phyloP scores from a whole-genome alignment of 2,797 vertebrate species.

The Apogon hyalosoma region DNA sequence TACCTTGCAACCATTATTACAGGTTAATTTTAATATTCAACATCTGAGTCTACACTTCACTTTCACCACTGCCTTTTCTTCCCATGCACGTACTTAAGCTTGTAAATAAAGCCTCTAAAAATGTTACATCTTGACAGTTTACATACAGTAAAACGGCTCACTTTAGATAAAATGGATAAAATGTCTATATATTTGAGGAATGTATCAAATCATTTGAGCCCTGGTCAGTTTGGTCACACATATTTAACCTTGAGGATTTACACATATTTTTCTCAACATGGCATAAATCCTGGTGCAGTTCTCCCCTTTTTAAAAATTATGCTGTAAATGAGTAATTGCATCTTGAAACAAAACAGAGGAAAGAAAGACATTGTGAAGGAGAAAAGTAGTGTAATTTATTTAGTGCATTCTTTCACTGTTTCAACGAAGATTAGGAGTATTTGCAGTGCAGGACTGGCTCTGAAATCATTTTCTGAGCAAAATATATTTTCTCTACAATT shows the following conservation, averaged over 20 bases:
- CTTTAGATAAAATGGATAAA: not conserved
- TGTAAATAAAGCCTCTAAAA: not conserved
- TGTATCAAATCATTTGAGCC: not conserved
- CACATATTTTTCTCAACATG: too few species aligned
- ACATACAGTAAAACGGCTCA: constrained; percentile 1
- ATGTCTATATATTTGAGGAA: not conserved
- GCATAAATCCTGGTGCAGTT: not conserved
- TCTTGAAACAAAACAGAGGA: not conserved
- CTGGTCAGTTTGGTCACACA: not conserved
- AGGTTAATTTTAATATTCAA: not conserved
- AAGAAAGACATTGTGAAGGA: not conserved
- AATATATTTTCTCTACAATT: constrained; percentile 45
- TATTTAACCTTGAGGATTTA: not conserved
- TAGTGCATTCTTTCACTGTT: not conserved
- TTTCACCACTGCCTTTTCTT: not conserved
- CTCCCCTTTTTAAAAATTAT: not conserved
- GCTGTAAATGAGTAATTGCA: not conserved
- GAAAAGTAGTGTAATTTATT: not conserved
- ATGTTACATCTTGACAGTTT: not conserved
- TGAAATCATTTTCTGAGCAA: constrained; percentile 39
- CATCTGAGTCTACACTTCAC: not conserved
- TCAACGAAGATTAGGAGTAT: constrained; percentile 3
- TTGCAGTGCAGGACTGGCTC: constrained; percentile 18
- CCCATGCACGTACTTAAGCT: not conserved
- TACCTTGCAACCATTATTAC: not conserved